Base-by-base conservation (phyloP, 1,140 invertebrate species). In the Apolygus lucorum region DNA sequence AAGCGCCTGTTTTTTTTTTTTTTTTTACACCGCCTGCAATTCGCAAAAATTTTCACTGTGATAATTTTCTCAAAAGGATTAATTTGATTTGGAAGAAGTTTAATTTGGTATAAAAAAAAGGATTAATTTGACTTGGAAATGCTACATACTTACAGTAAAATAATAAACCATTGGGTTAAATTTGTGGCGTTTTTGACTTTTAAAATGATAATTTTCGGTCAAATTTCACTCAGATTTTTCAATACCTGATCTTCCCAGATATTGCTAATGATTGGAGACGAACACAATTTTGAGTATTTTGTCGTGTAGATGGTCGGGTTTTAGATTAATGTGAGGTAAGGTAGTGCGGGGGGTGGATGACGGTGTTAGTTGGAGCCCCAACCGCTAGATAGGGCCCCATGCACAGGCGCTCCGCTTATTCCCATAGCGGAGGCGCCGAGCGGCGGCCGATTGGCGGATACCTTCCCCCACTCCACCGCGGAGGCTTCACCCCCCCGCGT, bases 331-430 rank as follows among this genome's bases (percentile, higher is more conserved):
- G 22, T 4, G 54, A 59, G 22, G 54, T 13, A 21, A 24, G 54
- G 54, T 4, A 17, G 34, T 11, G 34, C 11, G 54, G 8, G 54
- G 49, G 27, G 52, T 42, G 24, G 54, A 29, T 22, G 59, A 64
- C 25, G 62, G 62, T 8, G 34, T 2, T 49, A 62, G 68, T 64
- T 62, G 26, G 62, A n/a, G 27, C 14, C 2, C 64, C 11, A 24
- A n/a, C 63, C 49, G 52, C 22, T 67, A 70, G 69, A 67, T 70
- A 14, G 28, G 26, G 68, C 17, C 27, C 28, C 42, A 25, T 34
- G 52, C 42, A 65, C 67, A 52, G 64, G 69, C 34, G 69, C 69
- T 67, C 54, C 11, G 11, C 8, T 14, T 49, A 11, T 42, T 17
- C 34, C 34, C 34, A 42, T 42, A 42, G 34, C 34, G 17, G 4